These are phyloP conservation scores for Drosophila nasuta DNA, from an alignment of 1,140 invertebrate genomes.

Conservation along the genomic window DNA sequence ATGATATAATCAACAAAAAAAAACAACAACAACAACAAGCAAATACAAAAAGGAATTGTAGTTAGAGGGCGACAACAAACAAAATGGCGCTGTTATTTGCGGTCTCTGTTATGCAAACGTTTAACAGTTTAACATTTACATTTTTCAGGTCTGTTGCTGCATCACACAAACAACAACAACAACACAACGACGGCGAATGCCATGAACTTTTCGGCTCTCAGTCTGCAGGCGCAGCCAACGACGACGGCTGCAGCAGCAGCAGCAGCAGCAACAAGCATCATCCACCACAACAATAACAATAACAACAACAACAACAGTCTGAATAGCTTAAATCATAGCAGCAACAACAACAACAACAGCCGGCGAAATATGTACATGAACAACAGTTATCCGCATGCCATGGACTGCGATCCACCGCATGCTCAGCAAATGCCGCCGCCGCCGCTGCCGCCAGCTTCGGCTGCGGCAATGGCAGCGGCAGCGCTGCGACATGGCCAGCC, in stretches of 20 bases:
- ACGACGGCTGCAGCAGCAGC: constrained; percentile 17
- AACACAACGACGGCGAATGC: constrained; percentile 59
- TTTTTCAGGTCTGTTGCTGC: constrained; percentile 71
- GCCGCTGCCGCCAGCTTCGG: constrained; percentile 35
- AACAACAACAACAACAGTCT: constrained; percentile 56
- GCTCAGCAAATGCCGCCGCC: constrained; percentile 53
- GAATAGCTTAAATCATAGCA: constrained; percentile 67
- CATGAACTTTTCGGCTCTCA: constrained; percentile 70
- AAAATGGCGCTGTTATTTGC: constrained; percentile 4
- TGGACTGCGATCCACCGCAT: constrained; percentile 84
- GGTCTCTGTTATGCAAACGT: not conserved
- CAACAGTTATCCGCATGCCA: constrained; percentile 78
- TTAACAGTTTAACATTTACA: constrained; percentile 15
- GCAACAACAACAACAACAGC: constrained; percentile 30
- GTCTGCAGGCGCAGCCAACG: constrained; percentile 58
- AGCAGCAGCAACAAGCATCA: constrained; percentile 28
- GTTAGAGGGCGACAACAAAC: not conserved
- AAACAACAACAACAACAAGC: constrained; percentile 4
- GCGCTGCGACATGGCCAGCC: constrained; percentile 47
- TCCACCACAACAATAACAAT: constrained; percentile 38
- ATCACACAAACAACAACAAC: constrained; percentile 47
- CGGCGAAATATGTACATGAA: constrained; percentile 48
- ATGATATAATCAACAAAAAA: constrained; percentile 85
- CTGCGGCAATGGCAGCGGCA: constrained; percentile 35
- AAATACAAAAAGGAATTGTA: not conserved